A percentile compares a stretch with the other conserved stretches of the same genome.
Evolutionary conservation across 1,140 invertebrate species (phyloP).

Genomic region (Venustaconcha ellipsiformis): DNA sequence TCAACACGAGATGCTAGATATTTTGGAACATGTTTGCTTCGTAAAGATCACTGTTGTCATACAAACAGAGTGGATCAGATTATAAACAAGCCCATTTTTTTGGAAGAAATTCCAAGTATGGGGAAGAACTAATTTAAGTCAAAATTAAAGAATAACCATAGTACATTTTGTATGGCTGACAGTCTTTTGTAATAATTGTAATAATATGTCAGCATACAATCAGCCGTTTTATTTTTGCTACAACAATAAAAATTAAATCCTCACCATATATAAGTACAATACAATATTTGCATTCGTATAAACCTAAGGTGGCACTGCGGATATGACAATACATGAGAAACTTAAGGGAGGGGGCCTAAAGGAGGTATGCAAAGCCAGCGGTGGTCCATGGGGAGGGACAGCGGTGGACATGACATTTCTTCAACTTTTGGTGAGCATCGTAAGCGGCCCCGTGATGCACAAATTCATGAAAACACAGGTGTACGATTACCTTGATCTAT

Average conservation of each 20-base stretch:
- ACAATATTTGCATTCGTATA: not conserved
- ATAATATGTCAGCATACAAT: too few relatives aligned
- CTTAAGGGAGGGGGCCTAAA: not conserved
- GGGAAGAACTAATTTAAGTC: too few relatives aligned
- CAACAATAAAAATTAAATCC: not conserved
- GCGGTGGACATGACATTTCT: constrained; percentile 1
- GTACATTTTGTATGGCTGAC: too few relatives aligned
- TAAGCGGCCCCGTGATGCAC: not conserved
- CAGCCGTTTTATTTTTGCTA: constrained; percentile 69
- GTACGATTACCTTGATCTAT: constrained; percentile 9
- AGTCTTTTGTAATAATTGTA: not conserved
- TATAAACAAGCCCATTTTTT: too few relatives aligned
- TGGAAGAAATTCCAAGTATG: too few relatives aligned
- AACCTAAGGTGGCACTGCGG: constrained; percentile 5
- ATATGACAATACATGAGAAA: constrained; percentile 12
- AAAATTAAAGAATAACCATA: too few relatives aligned
- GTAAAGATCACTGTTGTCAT: too few relatives aligned
- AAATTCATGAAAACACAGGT: constrained; percentile 6
- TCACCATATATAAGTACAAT: not conserved
- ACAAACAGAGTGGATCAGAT: too few relatives aligned
- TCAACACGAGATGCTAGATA: too few relatives aligned
- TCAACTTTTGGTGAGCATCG: not conserved
- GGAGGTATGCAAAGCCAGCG: constrained; percentile 4
- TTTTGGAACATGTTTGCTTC: too few relatives aligned
- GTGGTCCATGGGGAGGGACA: constrained; percentile 7